Evolutionary conservation across 2,113 vertebrate species (phyloP).

Genomic region (Neodontobutis hainanensis): DNA sequence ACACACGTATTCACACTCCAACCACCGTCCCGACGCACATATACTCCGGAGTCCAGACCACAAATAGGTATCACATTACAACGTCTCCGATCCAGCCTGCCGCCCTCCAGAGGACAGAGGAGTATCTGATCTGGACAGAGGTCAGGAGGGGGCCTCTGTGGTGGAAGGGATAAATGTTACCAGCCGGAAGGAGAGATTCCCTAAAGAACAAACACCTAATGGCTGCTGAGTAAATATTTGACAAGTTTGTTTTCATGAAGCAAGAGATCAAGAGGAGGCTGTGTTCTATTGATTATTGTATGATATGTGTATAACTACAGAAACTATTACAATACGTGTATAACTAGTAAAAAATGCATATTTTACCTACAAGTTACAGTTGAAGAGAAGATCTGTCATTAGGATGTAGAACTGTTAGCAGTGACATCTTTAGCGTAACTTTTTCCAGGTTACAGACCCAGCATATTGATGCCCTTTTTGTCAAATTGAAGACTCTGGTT

Average conservation of each 20-base stretch:
- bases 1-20: slow-evolving; percentile 30
- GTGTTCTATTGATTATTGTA: too few species aligned
- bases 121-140: slow-evolving; percentile 23
- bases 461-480: too few species aligned
- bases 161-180: slow-evolving; percentile 4
- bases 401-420: too few species aligned
- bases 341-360: too few species aligned
- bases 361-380: too few species aligned
- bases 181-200: slow-evolving; percentile 12
- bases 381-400: too few species aligned
- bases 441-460: too few species aligned
- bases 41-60: slow-evolving; percentile 15
- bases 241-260: slow-evolving; percentile 10
- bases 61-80: slow-evolving; percentile 47
- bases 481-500: too few species aligned
- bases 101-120: slow-evolving; percentile 22
- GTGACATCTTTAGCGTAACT: too few species aligned
- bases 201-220: slow-evolving; percentile 37
- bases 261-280: background rate
- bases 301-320: too few species aligned
- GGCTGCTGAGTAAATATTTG: slow-evolving; percentile 43
- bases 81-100: slow-evolving; percentile 11
- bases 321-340: too few species aligned
- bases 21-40: slow-evolving; percentile 30
- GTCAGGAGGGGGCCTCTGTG: slow-evolving; percentile 1